phyloP scores from a whole-genome alignment of 2,797 vertebrate species.

The Betta splendens region DNA sequence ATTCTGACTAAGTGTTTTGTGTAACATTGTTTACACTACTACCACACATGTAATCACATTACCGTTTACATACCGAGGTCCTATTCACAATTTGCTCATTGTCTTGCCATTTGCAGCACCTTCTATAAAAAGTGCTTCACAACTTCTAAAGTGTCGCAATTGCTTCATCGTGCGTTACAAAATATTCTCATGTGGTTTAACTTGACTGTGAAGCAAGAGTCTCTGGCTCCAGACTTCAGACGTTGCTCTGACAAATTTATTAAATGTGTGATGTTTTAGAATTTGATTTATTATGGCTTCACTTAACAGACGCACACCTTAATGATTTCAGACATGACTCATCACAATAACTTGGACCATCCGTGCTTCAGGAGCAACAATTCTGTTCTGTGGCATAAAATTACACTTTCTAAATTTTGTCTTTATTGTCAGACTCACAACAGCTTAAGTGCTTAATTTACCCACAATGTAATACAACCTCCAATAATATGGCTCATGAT shows the following conservation, averaged over 20 bases:
- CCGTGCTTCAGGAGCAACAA: no score
- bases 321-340: constrained; percentile 4
- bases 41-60: constrained; percentile 20
- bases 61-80: constrained; percentile 18
- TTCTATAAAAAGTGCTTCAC: constrained; percentile 49
- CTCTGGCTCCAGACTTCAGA: no score
- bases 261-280: constrained; percentile 3
- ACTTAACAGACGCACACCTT: background rate
- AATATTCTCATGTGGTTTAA: background rate
- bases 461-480: no score
- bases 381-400: no score
- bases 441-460: no score
- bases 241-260: constrained; percentile 7
- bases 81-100: constrained; percentile 18
- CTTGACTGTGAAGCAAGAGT: background rate
- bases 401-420: no score
- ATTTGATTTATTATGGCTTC: background rate
- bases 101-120: constrained; percentile 12
- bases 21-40: constrained; percentile 31
- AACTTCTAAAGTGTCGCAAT: background rate
- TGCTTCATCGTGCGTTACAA: background rate
- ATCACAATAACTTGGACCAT: background rate
- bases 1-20: constrained; percentile 9
- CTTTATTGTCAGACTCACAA: no score
- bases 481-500: no score